Base-by-base conservation (phyloP, 2,888 invertebrate genomes). In the Lycophotia porphyrea region DNA sequence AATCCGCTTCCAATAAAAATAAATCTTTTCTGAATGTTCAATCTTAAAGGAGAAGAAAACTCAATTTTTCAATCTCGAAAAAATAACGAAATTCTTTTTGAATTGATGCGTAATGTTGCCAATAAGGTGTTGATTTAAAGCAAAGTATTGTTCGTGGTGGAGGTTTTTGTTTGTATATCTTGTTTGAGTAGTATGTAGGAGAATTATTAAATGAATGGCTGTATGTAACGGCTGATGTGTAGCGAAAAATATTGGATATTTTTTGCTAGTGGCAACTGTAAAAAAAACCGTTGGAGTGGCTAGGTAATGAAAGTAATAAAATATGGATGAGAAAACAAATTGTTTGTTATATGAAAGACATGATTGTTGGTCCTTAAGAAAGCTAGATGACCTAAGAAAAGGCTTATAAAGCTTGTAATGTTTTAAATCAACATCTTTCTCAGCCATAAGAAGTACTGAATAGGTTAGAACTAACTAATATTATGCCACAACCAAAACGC, bases 361-460 rank as follows among this genome's bases (percentile, higher is more conserved):
- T n/a, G 18, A 21, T n/a, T 39, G n/a, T 63, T 39, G 52, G 49
- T 47, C 55, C 52, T 27, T n/a, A 18, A 44, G 11, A 49, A 13
- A 42, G 21, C n/a, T 71, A 31, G 31, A 31, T 24, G 24, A 36
- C 55, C 24, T 44, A 24, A 9, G 65, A 61, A 80, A 69, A 67
- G 36, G 49, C 42, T 58, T 71, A 31, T 61, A 13, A 44, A 74
- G 70, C 44, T 67, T 34, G 21, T 49, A 61, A 68, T 71, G 70
- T 76, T 82, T 82, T 80, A 76, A 82, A 80, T 82, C 71, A 79
- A 80, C 82, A 82, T 78, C 78, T 49, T 61, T 74, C 36, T 55
- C 60, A 63, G 66, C 70, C 63, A 60, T 78, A 68, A 31, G 18
- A 82, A 63, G 82, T 67, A 82, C 75, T 78, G 79, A 82, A 78